Conservation (phyloP, 2,797 vertebrate species). For the Pseudopleuronectes americanus region DNA sequence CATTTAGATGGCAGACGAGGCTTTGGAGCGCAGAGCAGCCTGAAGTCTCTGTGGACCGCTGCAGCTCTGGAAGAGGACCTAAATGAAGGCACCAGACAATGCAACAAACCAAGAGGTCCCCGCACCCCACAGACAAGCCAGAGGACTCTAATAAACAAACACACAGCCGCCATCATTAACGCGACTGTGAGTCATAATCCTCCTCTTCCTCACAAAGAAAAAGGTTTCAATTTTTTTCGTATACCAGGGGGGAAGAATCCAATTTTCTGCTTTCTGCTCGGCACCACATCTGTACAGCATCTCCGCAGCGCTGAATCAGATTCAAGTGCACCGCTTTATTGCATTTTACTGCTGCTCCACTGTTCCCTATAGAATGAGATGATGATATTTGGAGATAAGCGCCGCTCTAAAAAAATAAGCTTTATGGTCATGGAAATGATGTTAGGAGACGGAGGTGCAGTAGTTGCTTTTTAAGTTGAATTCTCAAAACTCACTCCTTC, state of each 20-base stretch:
- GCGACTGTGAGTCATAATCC: conserved; percentile 41
- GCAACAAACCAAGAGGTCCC: conserved; percentile 61
- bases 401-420: conserved; percentile 58
- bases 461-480: conserved; percentile 54
- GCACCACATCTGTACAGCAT: conserved; percentile 58
- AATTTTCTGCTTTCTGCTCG: conserved; percentile 54
- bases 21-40: conserved; percentile 72
- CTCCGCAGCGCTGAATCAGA: conserved; percentile 66
- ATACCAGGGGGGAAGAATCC: conserved; percentile 60
- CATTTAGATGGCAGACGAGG: conserved; percentile 76
- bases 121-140: conserved; percentile 63
- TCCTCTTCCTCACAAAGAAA: conserved; percentile 45
- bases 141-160: conserved; percentile 76
- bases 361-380: conserved; percentile 56
- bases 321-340: conserved; percentile 68
- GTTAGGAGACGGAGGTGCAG: conserved; percentile 60
- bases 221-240: conserved; percentile 32
- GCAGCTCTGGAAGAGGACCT: conserved; percentile 68
- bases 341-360: conserved; percentile 44
- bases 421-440: conserved; percentile 58
- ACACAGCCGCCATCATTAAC: conserved; percentile 73
- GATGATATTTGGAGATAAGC: conserved; percentile 73
- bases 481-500: conserved; percentile 35
- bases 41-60: conserved; percentile 74
- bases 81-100: conserved; percentile 76